These are phyloP conservation scores for Leptopilina drosophilae DNA, from an alignment of 2,888 invertebrate species.

Conservation along the genomic window DNA sequence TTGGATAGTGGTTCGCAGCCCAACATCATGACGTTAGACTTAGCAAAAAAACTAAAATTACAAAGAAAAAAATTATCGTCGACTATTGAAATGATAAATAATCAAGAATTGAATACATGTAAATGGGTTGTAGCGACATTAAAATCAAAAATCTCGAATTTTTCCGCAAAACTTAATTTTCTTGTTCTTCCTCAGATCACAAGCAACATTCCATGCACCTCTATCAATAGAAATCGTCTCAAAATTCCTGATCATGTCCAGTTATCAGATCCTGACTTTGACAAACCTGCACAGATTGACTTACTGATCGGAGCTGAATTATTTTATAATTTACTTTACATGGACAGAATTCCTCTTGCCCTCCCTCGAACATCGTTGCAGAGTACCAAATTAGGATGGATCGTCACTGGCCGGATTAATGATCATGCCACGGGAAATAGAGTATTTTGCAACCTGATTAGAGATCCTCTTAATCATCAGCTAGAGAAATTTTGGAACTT, in stretches of 20 bases:
- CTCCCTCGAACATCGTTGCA: background rate
- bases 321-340: conserved; percentile 4
- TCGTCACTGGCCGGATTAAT: background rate
- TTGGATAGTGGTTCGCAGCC: too few species aligned
- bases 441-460: background rate
- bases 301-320: conserved; percentile 10
- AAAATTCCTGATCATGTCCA: background rate
- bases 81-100: background rate
- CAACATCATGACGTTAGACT: too few species aligned
- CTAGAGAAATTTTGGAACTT: background rate
- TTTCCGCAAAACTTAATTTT: background rate
- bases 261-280: conserved; percentile 5
- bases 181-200: background rate
- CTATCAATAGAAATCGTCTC: background rate
- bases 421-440: background rate
- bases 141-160: background rate
- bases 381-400: background rate
- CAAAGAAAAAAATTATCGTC: too few species aligned
- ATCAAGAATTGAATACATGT: background rate
- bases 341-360: conserved; percentile 2
- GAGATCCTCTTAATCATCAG: background rate
- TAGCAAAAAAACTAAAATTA: too few species aligned
- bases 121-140: background rate
- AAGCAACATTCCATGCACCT: background rate
- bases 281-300: background rate